Percentiles rank a stretch among this genome's conserved stretches.
Evolutionary conservation across 2,113 vertebrate genomes (phyloP).

Genomic region (Syrrhaptes paradoxus): DNA sequence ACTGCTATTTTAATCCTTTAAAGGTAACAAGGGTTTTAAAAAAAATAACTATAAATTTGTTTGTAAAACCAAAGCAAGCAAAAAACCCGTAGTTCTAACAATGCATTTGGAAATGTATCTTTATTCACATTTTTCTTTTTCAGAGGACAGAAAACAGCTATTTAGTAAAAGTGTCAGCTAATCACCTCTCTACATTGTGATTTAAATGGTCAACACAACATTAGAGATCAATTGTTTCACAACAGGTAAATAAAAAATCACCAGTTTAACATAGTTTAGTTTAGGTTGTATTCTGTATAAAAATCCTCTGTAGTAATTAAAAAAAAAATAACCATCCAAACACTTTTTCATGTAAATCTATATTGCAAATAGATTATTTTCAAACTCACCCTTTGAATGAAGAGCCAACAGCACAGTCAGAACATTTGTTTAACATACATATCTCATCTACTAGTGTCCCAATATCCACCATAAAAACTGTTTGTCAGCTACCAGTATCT

Average conservation of each 20-base stretch:
- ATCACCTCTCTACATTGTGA: conserved; percentile 2
- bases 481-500: not conserved
- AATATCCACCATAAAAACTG: not conserved
- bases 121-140: not conserved
- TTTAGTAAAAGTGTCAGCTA: not conserved
- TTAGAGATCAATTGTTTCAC: not conserved
- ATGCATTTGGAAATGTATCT: not conserved
- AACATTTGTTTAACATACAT: not conserved
- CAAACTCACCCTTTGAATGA: not conserved
- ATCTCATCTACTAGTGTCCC: not conserved
- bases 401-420: not conserved
- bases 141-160: not conserved
- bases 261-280: not conserved
- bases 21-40: conserved; percentile 13
- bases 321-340: not conserved
- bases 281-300: not conserved
- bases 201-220: not conserved
- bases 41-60: not conserved
- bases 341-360: not conserved
- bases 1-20: conserved; percentile 67
- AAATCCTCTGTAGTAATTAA: not conserved
- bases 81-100: not conserved
- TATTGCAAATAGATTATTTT: not conserved
- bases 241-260: not conserved
- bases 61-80: conserved; percentile 9